These are phyloP conservation scores for Rotaria macrura DNA, from an alignment of 2,888 invertebrate species.

Conservation along the genomic window DNA sequence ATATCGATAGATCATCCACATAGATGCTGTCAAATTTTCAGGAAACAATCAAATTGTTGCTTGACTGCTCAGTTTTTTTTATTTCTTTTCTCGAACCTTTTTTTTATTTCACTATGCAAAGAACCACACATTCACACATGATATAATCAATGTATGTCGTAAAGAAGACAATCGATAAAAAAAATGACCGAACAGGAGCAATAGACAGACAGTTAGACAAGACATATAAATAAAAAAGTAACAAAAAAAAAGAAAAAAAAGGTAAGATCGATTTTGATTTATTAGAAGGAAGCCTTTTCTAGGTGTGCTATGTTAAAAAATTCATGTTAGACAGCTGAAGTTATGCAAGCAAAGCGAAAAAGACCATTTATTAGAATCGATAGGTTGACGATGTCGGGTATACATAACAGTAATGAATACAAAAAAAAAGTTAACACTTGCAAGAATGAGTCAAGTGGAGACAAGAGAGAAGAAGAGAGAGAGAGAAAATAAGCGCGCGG, in stretches of 20 bases:
- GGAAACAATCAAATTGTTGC: not conserved
- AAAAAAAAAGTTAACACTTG: constrained; percentile 1
- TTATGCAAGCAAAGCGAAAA: constrained; percentile 8
- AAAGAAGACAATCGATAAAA: not conserved
- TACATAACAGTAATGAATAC: not conserved
- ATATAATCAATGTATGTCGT: not conserved
- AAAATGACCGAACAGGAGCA: not conserved
- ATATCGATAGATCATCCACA: not conserved
- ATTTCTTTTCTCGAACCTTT: not conserved
- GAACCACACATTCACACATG: not conserved
- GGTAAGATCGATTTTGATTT: not conserved
- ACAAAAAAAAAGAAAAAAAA: not conserved
- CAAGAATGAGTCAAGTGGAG: constrained; percentile 8
- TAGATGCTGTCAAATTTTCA: not conserved
- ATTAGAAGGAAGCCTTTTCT: not conserved
- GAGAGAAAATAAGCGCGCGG: not conserved
- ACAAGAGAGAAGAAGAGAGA: not conserved
- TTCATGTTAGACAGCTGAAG: not conserved
- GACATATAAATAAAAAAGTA: not conserved
- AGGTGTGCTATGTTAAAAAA: not conserved
- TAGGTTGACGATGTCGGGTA: not conserved
- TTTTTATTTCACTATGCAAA: not conserved
- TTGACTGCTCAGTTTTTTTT: not conserved
- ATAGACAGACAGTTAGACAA: not conserved
- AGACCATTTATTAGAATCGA: not conserved